These are phyloP conservation scores for Aporophyla lueneburgensis DNA, from an alignment of 2,888 invertebrate species.

Conservation along the genomic window DNA sequence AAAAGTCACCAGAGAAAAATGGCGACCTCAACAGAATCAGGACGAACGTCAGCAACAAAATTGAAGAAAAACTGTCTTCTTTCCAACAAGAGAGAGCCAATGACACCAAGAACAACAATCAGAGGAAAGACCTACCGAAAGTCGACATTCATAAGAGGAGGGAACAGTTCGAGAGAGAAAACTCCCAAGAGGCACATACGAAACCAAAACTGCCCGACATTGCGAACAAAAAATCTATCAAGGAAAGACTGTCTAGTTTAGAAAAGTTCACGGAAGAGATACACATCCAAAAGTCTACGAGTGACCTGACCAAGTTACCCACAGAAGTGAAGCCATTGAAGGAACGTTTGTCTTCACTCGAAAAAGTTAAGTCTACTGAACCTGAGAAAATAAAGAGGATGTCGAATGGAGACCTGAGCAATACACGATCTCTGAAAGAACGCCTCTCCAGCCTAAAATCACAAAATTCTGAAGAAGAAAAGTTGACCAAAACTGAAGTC, in stretches of 20 bases:
- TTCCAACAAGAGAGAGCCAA: slow-evolving; percentile 89
- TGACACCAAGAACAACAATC: slow-evolving; percentile 87
- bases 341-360: slow-evolving; percentile 92
- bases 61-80: slow-evolving; percentile 92
- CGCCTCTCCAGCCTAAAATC: slow-evolving; percentile 87
- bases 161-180: slow-evolving; percentile 95
- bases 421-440: slow-evolving; percentile 87
- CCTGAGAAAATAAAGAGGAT: slow-evolving; percentile 86
- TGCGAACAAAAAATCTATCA: slow-evolving; percentile 92
- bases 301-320: slow-evolving; percentile 88
- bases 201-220: slow-evolving; percentile 92
- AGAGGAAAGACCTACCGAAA: slow-evolving; percentile 93
- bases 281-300: slow-evolving; percentile 84
- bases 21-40: slow-evolving; percentile 87
- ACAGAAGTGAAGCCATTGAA: slow-evolving; percentile 92
- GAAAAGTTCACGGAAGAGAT: slow-evolving; percentile 92
- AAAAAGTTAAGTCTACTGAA: slow-evolving; percentile 89
- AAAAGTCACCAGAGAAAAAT: slow-evolving; percentile 87
- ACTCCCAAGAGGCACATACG: slow-evolving; percentile 87
- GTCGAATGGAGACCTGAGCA: slow-evolving; percentile 86
- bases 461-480: slow-evolving; percentile 86
- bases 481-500: slow-evolving; percentile 82
- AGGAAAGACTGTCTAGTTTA: slow-evolving; percentile 93
- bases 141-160: slow-evolving; percentile 95
- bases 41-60: slow-evolving; percentile 90